Evolutionary conservation across 2,113 vertebrate genomes (phyloP), one percentile per base, ranked within the genome.

Genomic region (Oophaga pumilio): DNA sequence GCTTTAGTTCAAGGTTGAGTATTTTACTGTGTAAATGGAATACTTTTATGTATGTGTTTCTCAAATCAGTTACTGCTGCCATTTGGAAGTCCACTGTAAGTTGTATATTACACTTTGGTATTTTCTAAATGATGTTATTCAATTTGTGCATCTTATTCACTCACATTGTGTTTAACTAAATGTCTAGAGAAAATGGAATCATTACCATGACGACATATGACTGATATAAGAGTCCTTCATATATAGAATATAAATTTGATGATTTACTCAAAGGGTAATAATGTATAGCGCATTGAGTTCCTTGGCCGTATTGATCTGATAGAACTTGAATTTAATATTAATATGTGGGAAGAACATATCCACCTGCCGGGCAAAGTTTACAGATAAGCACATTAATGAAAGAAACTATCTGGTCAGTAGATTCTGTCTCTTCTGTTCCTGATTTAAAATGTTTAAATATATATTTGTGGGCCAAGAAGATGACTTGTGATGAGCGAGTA

Each of bases 151-250:
- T 56, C 33, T 43, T 43, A 43, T 43, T 43, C 33, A 43, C 33
- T 43, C 33, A 43, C 33, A 43, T 4, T 43, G 33, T 43, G 3
- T 43, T 43, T 43, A 43, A 43, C n/a, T 26, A 4, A 68, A 24
- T 26, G 14, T 68, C 66, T 24, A 24, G 24, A 26, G 24, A 68
- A n/a, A 50, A 76, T 76, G 12, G 53, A 26, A 53, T 57, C 57
- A 78, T 78, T 78, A 56, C 76, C 52, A 78, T 57, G 53, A 49
- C 76, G 57, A 78, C 52, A 78, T 26, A 28, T 6, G 17, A 15
- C 24, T 18, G 53, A 79, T 59, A 56, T 59, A 17, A 9, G 52
- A 2, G 13, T 1, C 26, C 4, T 28, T 7, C 17, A 28, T 20
- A 28, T 26, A 8, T 14, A 59, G 53, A 79, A 79, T 79, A 20